Base-by-base conservation (phyloP, 2,113 vertebrate genomes). In the Gymnogyps californianus region DNA sequence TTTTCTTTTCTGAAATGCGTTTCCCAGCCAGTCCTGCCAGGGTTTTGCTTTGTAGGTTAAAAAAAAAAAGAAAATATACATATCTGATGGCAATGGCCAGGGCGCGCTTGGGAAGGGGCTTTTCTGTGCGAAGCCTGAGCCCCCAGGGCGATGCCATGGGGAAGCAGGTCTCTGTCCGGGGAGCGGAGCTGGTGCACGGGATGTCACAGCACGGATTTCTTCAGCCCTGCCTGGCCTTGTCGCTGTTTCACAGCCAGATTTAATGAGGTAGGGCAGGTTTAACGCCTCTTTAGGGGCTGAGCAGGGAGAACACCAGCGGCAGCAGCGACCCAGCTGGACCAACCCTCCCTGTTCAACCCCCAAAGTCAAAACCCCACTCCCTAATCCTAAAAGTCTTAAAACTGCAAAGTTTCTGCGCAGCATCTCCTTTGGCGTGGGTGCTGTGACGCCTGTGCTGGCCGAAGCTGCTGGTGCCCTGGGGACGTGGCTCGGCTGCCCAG, bases 121-220 rank as follows among this genome's bases (percentile, higher is more conserved):
- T 52, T 61, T 22, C 79, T 71, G 28, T 51, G 42, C 9, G 3
- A 55, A 66, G 32, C 5, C 13, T 8, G 21, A 44, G 17, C 36
- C 22, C 26, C 17, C 13, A 38, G 31, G 61, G 64, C 0, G 0
- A 10, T 69, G 70, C 52, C 3, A 5, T 13, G 42, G 13, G 26
- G 59, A 32, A 34, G 24, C 25, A 21, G 59, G 22, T 15, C 36
- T 34, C 52, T 18, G 65, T 70, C 29, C 2, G 10, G 40, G 34
- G 42, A 25, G 34, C 31, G 42, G 66, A 55, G 65, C n/a, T 40
- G 40, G 5, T 7, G 1, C 59, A 8, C 0, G 6, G 13, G 24
- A 24, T 6, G 34, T 21, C 18, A 2, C 36, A 13, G 55, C 64
- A 22, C 1, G 21, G n/a, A 11, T 61, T 70, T 46, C 28, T 44